Conservation (phyloP, 2,797 vertebrate genomes). For the Platyrinchus mystaceus region DNA sequence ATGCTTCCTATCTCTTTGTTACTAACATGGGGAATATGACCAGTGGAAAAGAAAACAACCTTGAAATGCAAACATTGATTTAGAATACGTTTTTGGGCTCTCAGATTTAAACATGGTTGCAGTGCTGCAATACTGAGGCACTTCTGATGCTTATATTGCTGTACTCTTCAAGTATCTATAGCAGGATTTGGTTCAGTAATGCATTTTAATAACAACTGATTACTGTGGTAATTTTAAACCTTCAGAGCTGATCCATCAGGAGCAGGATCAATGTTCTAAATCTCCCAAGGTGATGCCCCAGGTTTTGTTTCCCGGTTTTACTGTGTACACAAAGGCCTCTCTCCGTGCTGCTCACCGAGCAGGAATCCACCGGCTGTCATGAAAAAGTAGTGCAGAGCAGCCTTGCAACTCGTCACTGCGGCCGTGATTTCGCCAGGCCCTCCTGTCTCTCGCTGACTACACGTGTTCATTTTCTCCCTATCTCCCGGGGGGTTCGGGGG, state of each 20-base stretch:
- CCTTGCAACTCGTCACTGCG: fast-evolving
- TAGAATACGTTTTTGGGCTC: not conserved
- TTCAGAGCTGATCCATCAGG: not conserved
- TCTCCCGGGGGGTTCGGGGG: fast-evolving
- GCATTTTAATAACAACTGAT: not conserved
- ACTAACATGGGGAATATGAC: not conserved
- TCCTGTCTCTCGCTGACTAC: too few species aligned
- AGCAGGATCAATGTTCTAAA: not conserved
- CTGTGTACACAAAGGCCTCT: fast-evolving
- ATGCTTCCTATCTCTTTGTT: not conserved
- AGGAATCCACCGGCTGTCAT: fast-evolving
- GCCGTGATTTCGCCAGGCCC: not conserved
- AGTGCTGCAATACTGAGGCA: not conserved
- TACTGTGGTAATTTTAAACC: not conserved
- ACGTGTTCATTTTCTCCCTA: fast-evolving
- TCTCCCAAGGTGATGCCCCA: not conserved
- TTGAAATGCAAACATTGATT: not conserved
- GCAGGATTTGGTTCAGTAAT: not conserved
- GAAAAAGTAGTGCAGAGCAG: not conserved
- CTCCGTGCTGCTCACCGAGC: fast-evolving
- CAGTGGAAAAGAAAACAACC: not conserved
- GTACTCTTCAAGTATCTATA: not conserved
- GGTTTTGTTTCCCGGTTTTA: not conserved
- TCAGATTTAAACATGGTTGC: not conserved
- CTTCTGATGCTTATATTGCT: not conserved